Evolutionary conservation across 2,797 vertebrate species (phyloP), one percentile per base, ranked within the genome.

Genomic region (Crenichthys baileyi): DNA sequence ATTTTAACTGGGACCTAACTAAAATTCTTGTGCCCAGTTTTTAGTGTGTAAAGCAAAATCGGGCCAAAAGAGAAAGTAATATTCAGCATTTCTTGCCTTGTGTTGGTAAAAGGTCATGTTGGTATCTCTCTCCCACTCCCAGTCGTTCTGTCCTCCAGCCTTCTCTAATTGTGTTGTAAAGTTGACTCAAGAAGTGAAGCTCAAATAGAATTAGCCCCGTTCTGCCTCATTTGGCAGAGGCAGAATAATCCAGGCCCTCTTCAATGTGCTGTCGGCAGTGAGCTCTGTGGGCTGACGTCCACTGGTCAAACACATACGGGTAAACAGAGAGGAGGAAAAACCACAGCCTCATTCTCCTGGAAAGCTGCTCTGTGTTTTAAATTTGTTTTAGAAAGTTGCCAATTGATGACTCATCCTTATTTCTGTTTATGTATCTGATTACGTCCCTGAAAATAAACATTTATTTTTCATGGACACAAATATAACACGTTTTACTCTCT

Each of bases 171-270:
- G 78, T 78, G 85, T 83, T 41, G 81, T 87, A 83, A 89, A 85
- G 90, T 90, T 93, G 87, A 93, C 88, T 93, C 83, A 85, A 93
- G 90, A 89, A 86, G 48, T 79, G 51, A 77, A 89, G 88, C 87
- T 89, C 91, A 92, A 92, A 93, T 55, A 93, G 85, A 92, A 92
- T 93, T 91, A 92, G 82, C 84, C 78, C 41, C 8, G 44, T 91
- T 91, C 89, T 86, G 88, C 92, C 89, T 93, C 92, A 94, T 94
- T 93, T 93, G 88, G 79, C 85, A 79, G 72, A 77, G 70, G 67
- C 85, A 82, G 76, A 83, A 85, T 89, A 79, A 90, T 90, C 78
- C 77, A 18, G 67, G 72, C 65, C n/a, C 75, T 48, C n/a, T 51
- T 79, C 74, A 48, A 65, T 1, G 7, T 58, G 60, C 72, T 16